Evolutionary conservation across 2,888 invertebrate genomes (phyloP).

Genomic region (Pristionchus mayeri): DNA sequence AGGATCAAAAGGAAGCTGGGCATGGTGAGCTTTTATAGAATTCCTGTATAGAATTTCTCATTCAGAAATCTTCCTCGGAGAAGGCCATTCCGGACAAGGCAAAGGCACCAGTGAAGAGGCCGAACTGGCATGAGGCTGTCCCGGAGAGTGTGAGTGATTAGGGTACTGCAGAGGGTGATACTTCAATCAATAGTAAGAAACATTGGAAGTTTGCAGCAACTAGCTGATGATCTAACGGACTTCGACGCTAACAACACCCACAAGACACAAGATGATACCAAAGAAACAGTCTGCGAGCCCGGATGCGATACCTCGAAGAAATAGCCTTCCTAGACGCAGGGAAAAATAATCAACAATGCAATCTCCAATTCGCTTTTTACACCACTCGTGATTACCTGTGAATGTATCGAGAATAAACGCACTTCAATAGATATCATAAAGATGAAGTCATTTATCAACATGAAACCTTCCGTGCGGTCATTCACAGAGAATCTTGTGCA

Average conservation of each 20-base stretch:
- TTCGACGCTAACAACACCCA: neutral
- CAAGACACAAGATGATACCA: neutral
- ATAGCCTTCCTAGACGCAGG: too few relatives aligned
- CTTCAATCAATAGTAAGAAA: too few relatives aligned
- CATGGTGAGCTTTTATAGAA: neutral
- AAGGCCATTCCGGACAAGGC: neutral
- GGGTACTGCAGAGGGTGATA: neutral
- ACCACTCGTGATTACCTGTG: neutral
- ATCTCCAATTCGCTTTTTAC: too few relatives aligned
- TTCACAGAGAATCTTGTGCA: slow-evolving; percentile 32
- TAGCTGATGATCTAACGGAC: slow-evolving; percentile 11
- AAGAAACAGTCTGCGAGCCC: neutral
- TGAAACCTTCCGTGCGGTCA: neutral
- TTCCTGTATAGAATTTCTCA: too few relatives aligned
- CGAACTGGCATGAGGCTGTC: neutral
- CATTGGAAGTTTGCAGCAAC: neutral
- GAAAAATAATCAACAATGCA: neutral
- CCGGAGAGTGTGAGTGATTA: slow-evolving; percentile 16
- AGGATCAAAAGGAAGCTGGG: neutral
- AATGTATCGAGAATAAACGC: slow-evolving; percentile 15
- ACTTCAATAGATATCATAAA: neutral
- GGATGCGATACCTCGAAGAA: neutral
- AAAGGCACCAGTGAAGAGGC: neutral
- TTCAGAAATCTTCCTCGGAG: neutral
- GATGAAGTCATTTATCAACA: neutral